Conservation (phyloP, 2,797 vertebrate genomes). For the Cynopterus sphinx region DNA sequence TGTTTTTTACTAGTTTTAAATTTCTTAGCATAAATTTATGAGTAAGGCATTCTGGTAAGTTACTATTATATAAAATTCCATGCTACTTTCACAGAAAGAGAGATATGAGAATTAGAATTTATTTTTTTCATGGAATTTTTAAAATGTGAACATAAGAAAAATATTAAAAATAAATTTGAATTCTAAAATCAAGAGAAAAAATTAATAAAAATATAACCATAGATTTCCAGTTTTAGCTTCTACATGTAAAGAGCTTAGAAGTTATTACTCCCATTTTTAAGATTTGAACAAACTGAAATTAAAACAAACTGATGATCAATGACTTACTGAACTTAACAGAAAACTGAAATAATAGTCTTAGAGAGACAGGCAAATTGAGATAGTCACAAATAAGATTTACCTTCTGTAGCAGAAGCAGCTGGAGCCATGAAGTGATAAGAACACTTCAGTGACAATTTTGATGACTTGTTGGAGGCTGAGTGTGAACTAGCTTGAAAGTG, state of each 20-base stretch:
- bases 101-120: constrained; percentile 63
- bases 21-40: constrained; percentile 20
- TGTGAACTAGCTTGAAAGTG: not conserved
- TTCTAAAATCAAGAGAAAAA: constrained; percentile 55
- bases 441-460: not conserved
- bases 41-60: constrained; percentile 28
- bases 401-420: not conserved
- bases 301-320: not conserved
- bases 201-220: constrained; percentile 24
- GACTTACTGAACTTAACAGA: not conserved
- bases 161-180: constrained; percentile 18
- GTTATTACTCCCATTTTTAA: not conserved
- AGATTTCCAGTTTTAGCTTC: not conserved
- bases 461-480: not conserved
- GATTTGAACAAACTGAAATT: not conserved
- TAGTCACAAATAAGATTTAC: not conserved
- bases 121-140: not conserved
- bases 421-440: not conserved
- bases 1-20: not conserved
- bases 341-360: not conserved
- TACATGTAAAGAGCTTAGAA: not conserved
- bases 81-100: constrained; percentile 64
- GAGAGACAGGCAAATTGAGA: not conserved
- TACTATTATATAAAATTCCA: constrained; percentile 36
- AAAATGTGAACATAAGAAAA: not conserved